Base-by-base conservation (phyloP, 2,888 invertebrate genomes). In the Tachina lurida region DNA sequence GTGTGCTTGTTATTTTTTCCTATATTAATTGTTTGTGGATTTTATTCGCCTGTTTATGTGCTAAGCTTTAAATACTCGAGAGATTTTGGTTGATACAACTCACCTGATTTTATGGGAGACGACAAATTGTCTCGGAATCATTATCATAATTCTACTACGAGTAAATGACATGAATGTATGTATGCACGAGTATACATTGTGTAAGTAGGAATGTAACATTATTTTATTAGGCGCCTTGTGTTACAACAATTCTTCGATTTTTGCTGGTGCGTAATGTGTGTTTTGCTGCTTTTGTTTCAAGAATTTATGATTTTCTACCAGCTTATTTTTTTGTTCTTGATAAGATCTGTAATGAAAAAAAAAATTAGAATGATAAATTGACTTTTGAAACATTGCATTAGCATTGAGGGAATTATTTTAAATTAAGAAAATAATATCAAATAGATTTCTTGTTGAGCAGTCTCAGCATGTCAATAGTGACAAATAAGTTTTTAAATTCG, bases 21-120 rank as follows among this genome's bases (percentile, higher is more conserved):
- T 56, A 56, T 65, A 71, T 65, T 80, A 80, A 84, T 79, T 75
- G 75, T 52, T 84, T 84, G 73, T 58, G 79, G 54, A 79, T 70
- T 70, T 62, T 43, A 52, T 74, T 43, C 31, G 45, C 65, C n/a
- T 71, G 75, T 79, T 63, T 65, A 56, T 63, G 79, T 58, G 70
- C 52, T 65, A 58, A 71, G 84, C 79, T 84, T 63, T 70, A 70
- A 74, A 74, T 74, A 67, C 77, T 68, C 74, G 39, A 31, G 74
- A 62, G 81, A 70, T 70, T 82, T 81, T 62, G 19, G 54, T 81
- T 68, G 68, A 75, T 75, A 68, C 67, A 68, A 68, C 54, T 68
- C 62, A 81, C 81, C 75, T 81, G 81, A 81, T 81, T 81, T 75
- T 70, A 47, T 70, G 7, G 47, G 39, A 63, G 68, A 70, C 52